Evolutionary conservation across 2,113 vertebrate species (phyloP).

Genomic region (Perccottus glenii): DNA sequence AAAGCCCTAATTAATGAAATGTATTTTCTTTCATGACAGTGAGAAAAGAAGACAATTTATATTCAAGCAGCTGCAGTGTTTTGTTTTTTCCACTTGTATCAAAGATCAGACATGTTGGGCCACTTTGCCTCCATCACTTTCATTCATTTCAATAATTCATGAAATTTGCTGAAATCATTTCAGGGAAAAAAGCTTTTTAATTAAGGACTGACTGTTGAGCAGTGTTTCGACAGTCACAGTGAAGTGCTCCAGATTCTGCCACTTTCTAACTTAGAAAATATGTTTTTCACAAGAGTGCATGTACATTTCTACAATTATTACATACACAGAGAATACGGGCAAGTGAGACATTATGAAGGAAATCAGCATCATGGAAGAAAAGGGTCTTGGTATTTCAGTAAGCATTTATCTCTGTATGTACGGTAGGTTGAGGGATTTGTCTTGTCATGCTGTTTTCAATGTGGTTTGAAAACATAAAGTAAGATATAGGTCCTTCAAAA

Average conservation of each 20-base stretch:
- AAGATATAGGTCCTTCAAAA: too few relatives aligned
- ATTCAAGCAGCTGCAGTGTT: constrained; percentile 19
- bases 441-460: too few relatives aligned
- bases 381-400: too few relatives aligned
- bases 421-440: too few relatives aligned
- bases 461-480: too few relatives aligned
- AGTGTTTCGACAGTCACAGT: constrained; percentile 31
- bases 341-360: too few relatives aligned
- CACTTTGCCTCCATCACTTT: constrained; percentile 39
- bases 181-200: constrained; percentile 62
- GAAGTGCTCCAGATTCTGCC: constrained; percentile 49
- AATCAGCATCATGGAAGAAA: too few relatives aligned
- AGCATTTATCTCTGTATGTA: too few relatives aligned
- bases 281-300: constrained; percentile 23
- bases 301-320: constrained; percentile 6
- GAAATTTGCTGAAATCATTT: constrained; percentile 55
- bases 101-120: constrained; percentile 47
- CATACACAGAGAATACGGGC: background rate
- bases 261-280: constrained; percentile 33
- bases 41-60: constrained; percentile 13
- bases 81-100: constrained; percentile 23
- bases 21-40: constrained; percentile 26
- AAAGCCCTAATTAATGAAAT: constrained; percentile 36
- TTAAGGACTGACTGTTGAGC: constrained; percentile 48
- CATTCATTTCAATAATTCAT: constrained; percentile 70